Evolutionary conservation across 2,888 invertebrate genomes (phyloP).

Genomic region (Synergus gifuensis): DNA sequence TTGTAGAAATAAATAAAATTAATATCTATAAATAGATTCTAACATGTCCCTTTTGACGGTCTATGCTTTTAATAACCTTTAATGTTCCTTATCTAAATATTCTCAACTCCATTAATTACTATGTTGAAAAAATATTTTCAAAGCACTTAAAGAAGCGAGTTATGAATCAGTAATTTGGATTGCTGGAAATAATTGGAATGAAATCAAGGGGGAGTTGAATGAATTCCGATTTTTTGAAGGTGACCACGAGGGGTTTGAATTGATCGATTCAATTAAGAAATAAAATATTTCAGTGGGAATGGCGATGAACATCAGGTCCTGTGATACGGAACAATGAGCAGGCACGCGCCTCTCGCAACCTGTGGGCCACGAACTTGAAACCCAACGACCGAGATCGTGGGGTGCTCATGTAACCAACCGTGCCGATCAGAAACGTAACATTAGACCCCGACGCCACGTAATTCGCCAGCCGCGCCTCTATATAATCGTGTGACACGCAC

Average conservation of each 20-base stretch:
- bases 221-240: no score
- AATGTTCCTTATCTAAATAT: no score
- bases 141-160: no score
- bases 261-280: constrained; percentile 30
- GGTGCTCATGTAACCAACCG: constrained; percentile 39
- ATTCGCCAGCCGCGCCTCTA: constrained; percentile 39
- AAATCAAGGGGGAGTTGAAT: constrained; percentile 1
- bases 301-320: background rate
- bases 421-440: constrained; percentile 41
- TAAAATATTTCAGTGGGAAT: constrained; percentile 27
- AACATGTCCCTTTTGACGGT: background rate
- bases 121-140: no score
- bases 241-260: constrained; percentile 4
- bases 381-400: constrained; percentile 33
- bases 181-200: background rate
- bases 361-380: constrained; percentile 39
- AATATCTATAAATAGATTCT: background rate
- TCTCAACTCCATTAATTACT: no score
- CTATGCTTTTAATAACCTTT: background rate
- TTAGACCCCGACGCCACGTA: constrained; percentile 39
- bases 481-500: constrained; percentile 39
- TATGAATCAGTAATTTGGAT: background rate
- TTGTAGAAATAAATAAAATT: background rate
- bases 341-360: constrained; percentile 39
- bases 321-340: constrained; percentile 39